Percentiles rank a stretch among this genome's conserved stretches.
These are phyloP conservation scores for Holacanthella duospinosa DNA, from an alignment of 2,888 invertebrate genomes.

Conservation along the genomic window DNA sequence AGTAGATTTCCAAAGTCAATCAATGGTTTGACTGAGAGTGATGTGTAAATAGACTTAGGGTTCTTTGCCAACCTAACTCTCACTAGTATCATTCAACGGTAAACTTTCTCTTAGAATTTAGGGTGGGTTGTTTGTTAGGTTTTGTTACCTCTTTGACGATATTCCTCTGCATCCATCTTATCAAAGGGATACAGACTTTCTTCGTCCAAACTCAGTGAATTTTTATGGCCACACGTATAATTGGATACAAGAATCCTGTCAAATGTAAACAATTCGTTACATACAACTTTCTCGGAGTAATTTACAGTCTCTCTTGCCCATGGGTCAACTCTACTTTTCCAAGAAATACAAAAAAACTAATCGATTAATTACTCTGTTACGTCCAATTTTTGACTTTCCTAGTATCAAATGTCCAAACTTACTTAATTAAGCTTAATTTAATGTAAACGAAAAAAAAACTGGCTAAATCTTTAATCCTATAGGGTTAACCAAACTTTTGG, in stretches of 20 bases:
- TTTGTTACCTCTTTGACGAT: conserved; percentile 39
- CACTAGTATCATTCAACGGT: too few species aligned
- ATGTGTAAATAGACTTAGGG: background rate
- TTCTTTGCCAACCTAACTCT: background rate
- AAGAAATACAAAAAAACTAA: too few species aligned
- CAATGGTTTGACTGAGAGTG: conserved; percentile 9
- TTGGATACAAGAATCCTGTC: conserved; percentile 37
- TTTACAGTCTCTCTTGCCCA: too few species aligned
- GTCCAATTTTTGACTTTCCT: too few species aligned
- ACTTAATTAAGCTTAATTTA: too few species aligned
- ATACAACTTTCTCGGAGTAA: too few species aligned
- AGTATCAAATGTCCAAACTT: too few species aligned
- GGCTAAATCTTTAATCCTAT: too few species aligned
- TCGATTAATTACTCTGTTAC: too few species aligned
- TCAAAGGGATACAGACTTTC: background rate
- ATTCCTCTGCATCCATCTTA: conserved; percentile 41
- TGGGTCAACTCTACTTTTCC: too few species aligned
- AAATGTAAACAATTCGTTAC: conserved; percentile 37
- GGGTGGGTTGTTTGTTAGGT: background rate
- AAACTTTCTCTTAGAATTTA: background rate
- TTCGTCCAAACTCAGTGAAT: conserved; percentile 18
- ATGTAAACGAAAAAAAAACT: too few species aligned
- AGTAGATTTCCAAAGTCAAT: conserved; percentile 20
- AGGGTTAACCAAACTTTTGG: too few species aligned
- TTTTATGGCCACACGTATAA: conserved; percentile 36